A percentile compares a stretch with the other conserved stretches of the same genome.
phyloP scores from a whole-genome alignment of 1,140 invertebrate species.

The Cotesia vestalis region DNA sequence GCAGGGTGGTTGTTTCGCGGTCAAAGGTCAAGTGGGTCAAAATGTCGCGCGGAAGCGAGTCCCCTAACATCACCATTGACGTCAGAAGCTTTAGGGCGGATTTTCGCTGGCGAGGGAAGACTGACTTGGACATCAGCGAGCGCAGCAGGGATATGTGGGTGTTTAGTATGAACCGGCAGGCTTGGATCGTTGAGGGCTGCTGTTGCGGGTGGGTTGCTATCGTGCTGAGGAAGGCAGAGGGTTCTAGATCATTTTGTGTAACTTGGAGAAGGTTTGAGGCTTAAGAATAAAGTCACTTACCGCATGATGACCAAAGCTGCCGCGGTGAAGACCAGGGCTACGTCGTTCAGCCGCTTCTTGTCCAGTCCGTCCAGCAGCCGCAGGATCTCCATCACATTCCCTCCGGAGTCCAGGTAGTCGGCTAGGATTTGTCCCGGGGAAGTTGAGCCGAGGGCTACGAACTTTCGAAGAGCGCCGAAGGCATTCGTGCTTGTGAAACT shows the following conservation, averaged over 20 bases:
- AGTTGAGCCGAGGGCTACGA: neutral
- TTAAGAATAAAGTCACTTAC: neutral
- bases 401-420: slow-evolving; percentile 44
- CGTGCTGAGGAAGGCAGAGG: slow-evolving; percentile 59
- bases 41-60: slow-evolving; percentile 74
- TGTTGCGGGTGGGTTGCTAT: slow-evolving; percentile 69
- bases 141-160: slow-evolving; percentile 72
- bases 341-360: no score
- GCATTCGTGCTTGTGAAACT: neutral
- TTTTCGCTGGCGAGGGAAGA: slow-evolving; percentile 70
- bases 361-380: no score
- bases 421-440: neutral
- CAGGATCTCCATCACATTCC: slow-evolving; percentile 74
- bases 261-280: neutral
- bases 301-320: no score
- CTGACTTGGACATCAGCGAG: slow-evolving; percentile 72
- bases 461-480: neutral
- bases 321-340: no score
- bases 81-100: slow-evolving; percentile 73
- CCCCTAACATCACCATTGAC: slow-evolving; percentile 74
- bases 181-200: slow-evolving; percentile 69
- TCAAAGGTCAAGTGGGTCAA: slow-evolving; percentile 75
- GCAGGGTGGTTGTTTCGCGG: slow-evolving; percentile 66
- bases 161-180: slow-evolving; percentile 74
- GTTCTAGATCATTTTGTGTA: neutral